phyloP scores from a whole-genome alignment of 2,888 invertebrate genomes.

The Camponotus fellah region DNA sequence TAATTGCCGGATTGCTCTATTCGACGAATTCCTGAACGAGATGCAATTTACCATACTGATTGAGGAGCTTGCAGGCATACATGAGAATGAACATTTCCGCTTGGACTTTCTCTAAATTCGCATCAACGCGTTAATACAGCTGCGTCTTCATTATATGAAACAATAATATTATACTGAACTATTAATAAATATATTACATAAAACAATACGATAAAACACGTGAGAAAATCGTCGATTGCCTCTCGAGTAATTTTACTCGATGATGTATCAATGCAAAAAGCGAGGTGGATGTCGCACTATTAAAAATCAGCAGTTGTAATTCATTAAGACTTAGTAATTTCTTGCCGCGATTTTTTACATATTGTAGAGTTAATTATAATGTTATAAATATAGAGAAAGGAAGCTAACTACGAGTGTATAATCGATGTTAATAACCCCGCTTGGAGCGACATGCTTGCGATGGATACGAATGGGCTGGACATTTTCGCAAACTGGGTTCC shows the following conservation, averaged over 20 bases:
- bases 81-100: constrained; percentile 26
- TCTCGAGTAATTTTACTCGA: background rate
- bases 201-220: background rate
- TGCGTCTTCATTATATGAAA: background rate
- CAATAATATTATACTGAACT: background rate
- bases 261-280: background rate
- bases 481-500: constrained; percentile 40
- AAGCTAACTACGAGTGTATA: constrained; percentile 27
- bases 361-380: constrained; percentile 42
- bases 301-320: constrained; percentile 4
- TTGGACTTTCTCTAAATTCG: constrained; percentile 36
- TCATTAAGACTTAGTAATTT: constrained; percentile 2
- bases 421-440: constrained; percentile 38
- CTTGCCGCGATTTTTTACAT: constrained; percentile 3
- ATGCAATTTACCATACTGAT: constrained; percentile 15
- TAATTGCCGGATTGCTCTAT: constrained; percentile 16
- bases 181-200: background rate
- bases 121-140: background rate
- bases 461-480: constrained; percentile 40
- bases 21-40: constrained; percentile 14
- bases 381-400: constrained; percentile 46
- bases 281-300: background rate
- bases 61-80: constrained; percentile 37
- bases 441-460: constrained; percentile 35
- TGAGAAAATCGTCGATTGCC: constrained; percentile 1